Conservation (phyloP, 1,140 invertebrate genomes). For the Drosophila ironensis region DNA sequence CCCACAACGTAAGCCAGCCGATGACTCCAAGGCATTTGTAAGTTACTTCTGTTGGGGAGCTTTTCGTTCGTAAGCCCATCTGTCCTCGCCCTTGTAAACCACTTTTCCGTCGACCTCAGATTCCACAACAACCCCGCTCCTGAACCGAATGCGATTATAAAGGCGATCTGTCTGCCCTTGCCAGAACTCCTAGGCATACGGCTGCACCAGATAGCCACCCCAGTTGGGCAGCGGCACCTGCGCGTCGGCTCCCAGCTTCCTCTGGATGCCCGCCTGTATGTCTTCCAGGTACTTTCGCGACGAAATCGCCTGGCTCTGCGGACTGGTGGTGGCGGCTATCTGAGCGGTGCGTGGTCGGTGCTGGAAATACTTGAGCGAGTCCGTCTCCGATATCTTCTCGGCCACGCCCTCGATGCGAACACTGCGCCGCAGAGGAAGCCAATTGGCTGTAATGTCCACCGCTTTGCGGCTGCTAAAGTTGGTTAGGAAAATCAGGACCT, state of each 20-base stretch:
- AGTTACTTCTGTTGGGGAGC: too few species aligned
- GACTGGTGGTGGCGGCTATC: constrained; percentile 91
- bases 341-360: constrained; percentile 91
- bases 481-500: constrained; percentile 92
- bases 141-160: constrained; percentile 95
- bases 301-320: constrained; percentile 91
- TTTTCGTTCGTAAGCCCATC: constrained; percentile 94
- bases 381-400: constrained; percentile 87
- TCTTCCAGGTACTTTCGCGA: constrained; percentile 87
- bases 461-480: constrained; percentile 92
- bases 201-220: constrained; percentile 93
- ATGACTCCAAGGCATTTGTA: too few species aligned
- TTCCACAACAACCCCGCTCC: constrained; percentile 82
- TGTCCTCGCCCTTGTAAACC: constrained; percentile 88
- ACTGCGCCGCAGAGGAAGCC: constrained; percentile 90
- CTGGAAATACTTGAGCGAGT: constrained; percentile 93
- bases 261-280: constrained; percentile 85
- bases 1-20: too few species aligned
- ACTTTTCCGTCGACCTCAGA: constrained; percentile 85
- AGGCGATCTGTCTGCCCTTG: constrained; percentile 96
- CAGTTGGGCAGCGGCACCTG: constrained; percentile 74
- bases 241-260: constrained; percentile 82
- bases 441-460: constrained; percentile 90
- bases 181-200: constrained; percentile 95
- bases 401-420: constrained; percentile 94